phyloP scores from a whole-genome alignment of 2,113 vertebrate genomes.

The Anoura caudifer region DNA sequence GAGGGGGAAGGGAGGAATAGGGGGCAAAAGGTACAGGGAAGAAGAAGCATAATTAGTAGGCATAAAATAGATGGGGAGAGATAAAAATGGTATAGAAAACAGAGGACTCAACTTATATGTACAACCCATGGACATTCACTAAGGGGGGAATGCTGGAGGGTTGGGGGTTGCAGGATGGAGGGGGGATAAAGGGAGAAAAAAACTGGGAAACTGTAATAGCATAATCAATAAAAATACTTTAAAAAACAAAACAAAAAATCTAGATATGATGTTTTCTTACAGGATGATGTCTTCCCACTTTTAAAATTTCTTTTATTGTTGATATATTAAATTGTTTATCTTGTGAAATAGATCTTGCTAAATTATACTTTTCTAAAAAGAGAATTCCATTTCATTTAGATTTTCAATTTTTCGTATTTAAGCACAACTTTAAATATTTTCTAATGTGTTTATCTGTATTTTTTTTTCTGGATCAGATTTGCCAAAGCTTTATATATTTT shows the following conservation, averaged over 20 bases:
- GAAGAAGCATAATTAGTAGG: too few species aligned
- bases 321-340: slow-evolving; percentile 3
- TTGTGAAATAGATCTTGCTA: not conserved
- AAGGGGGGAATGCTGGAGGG: too few species aligned
- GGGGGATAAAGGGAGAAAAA: too few species aligned
- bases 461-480: not conserved
- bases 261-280: not conserved
- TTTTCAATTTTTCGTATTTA: slow-evolving; percentile 16
- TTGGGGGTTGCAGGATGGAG: too few species aligned
- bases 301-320: not conserved
- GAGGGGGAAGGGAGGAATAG: too few species aligned
- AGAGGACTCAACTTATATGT: too few species aligned
- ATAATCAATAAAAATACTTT: too few species aligned
- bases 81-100: too few species aligned
- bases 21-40: too few species aligned
- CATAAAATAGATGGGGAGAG: too few species aligned
- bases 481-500: not conserved
- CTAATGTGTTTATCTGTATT: not conserved
- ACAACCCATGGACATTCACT: too few species aligned
- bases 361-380: not conserved
- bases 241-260: not conserved
- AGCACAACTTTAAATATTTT: not conserved
- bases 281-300: not conserved
- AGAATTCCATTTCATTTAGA: not conserved
- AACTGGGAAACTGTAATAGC: too few species aligned